Conservation (phyloP, 2,797 vertebrate species). For the Pantherophis alleghaniensis region DNA sequence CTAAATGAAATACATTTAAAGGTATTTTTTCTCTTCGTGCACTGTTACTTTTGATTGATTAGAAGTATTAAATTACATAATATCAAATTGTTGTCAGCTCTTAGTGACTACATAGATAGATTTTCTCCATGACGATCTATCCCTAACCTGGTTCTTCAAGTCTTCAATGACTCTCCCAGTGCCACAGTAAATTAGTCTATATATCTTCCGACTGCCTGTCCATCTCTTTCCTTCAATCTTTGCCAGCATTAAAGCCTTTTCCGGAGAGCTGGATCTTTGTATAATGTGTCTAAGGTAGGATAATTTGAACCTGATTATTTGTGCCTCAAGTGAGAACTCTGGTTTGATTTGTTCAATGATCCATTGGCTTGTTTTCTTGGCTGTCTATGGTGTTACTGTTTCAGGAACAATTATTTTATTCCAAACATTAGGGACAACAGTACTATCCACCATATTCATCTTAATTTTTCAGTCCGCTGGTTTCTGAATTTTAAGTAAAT, state of each 20-base stretch:
- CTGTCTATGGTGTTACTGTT: not conserved
- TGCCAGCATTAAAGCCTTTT: not conserved
- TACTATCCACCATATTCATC: constrained; percentile 21
- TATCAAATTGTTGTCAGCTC: not conserved
- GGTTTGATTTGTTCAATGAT: not conserved
- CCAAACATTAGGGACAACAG: not conserved
- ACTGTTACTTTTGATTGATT: not conserved
- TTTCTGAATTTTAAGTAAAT: constrained; percentile 33
- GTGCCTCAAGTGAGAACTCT: not conserved
- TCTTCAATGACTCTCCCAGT: not conserved
- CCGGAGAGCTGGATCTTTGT: not conserved
- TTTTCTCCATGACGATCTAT: not conserved
- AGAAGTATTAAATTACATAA: too few species aligned
- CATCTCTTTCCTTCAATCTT: not conserved
- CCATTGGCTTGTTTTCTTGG: not conserved
- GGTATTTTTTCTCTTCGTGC: too few species aligned
- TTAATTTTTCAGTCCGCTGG: constrained; percentile 18
- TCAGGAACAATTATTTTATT: constrained; percentile 40
- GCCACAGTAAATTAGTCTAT: not conserved
- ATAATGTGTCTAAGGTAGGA: not conserved
- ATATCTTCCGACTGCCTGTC: not conserved
- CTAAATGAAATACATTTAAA: not conserved
- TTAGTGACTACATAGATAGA: not conserved
- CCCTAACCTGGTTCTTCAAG: not conserved
- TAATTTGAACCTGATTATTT: not conserved